A percentile compares a stretch with the other conserved stretches of the same genome.
Conservation (phyloP, 2,113 vertebrate genomes). For the Malurus melanocephalus region DNA sequence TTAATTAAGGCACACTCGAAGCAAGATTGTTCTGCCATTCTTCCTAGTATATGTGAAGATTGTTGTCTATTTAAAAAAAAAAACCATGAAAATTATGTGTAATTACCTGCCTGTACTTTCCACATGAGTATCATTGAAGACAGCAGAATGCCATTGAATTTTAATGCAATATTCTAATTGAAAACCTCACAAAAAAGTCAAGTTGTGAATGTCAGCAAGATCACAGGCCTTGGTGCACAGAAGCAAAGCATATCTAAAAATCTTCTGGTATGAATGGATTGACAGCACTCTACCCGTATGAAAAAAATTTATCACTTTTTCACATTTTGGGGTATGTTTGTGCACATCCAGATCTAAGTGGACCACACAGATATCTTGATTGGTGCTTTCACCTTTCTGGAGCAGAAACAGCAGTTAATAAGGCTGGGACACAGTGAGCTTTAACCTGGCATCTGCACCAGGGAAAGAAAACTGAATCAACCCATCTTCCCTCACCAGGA, state of each 20-base stretch:
- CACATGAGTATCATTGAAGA: conserved; percentile 13
- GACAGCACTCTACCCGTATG: not conserved
- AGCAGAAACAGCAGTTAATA: not conserved
- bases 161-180: conserved; percentile 22
- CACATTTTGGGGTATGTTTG: not conserved
- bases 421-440: not conserved
- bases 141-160: not conserved
- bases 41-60: not conserved
- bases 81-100: not conserved
- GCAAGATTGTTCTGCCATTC: conserved; percentile 7
- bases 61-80: conserved; percentile 10
- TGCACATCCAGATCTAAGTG: not conserved
- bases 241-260: not conserved
- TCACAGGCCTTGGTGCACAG: not conserved
- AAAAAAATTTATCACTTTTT: not conserved
- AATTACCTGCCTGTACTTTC: conserved; percentile 28
- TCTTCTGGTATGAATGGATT: not conserved
- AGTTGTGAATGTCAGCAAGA: not conserved
- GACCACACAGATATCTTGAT: not conserved
- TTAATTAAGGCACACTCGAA: conserved; percentile 27
- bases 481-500: not conserved
- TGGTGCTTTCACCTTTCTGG: not conserved
- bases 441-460: not conserved
- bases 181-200: not conserved
- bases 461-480: not conserved